phyloP scores from a whole-genome alignment of 1,140 invertebrate species.

The Drosophila ercepeae region DNA sequence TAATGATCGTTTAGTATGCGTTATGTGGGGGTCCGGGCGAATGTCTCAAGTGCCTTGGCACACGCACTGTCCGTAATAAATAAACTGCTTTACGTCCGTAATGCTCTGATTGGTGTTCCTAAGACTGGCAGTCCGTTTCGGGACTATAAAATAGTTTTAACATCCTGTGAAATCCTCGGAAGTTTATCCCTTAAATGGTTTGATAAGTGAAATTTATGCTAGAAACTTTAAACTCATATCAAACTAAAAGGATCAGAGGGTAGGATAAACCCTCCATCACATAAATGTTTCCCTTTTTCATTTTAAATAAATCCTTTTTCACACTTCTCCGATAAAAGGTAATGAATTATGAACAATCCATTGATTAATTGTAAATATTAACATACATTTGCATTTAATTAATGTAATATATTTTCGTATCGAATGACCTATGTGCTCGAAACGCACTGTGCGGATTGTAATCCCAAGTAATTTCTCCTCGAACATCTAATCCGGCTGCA shows the following conservation, averaged over 20 bases:
- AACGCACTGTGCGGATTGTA: slow-evolving; percentile 20
- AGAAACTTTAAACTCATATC: no score
- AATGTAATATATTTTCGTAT: no score
- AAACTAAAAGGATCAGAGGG: no score
- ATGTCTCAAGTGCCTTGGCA: slow-evolving; percentile 40
- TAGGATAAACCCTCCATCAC: no score
- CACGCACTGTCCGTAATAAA: slow-evolving; percentile 41
- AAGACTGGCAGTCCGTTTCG: slow-evolving; percentile 21
- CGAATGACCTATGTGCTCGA: neutral
- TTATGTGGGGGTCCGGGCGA: slow-evolving; percentile 34
- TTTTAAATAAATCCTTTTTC: no score
- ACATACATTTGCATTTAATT: no score
- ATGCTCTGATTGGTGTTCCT: slow-evolving; percentile 34
- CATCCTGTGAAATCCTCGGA: neutral
- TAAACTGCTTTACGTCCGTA: slow-evolving; percentile 36
- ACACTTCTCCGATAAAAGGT: no score
- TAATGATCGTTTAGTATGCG: slow-evolving; percentile 70
- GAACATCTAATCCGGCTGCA: slow-evolving; percentile 56
- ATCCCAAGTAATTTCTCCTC: slow-evolving; percentile 42
- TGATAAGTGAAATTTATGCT: neutral
- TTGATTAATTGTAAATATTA: no score
- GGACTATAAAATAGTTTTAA: slow-evolving; percentile 19
- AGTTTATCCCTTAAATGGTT: neutral
- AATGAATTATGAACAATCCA: no score
- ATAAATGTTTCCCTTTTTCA: no score